A percentile compares a stretch with the other conserved stretches of the same genome.
phyloP scores from a whole-genome alignment of 2,888 invertebrate species.

The Plebejus argus region DNA sequence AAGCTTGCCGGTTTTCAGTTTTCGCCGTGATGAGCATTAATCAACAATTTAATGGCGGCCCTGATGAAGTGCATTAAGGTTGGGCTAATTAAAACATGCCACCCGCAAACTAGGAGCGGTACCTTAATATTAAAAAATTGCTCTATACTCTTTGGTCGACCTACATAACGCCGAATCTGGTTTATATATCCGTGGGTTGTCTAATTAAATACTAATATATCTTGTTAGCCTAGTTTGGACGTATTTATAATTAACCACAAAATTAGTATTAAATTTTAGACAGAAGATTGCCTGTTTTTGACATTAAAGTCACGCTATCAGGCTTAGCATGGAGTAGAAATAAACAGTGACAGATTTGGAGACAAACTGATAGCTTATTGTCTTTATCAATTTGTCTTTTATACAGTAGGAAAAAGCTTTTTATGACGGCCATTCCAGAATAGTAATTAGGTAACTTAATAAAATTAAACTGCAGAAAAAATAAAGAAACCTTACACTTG shows the following conservation, averaged over 20 bases:
- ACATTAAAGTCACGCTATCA: not conserved
- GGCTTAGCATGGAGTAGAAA: too few species aligned
- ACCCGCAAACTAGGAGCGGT: not conserved
- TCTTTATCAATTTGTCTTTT: too few species aligned
- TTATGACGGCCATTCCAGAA: not conserved
- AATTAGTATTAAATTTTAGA: not conserved
- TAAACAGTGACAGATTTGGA: too few species aligned
- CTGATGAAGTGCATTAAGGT: conserved; percentile 3
- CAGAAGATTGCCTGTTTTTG: not conserved
- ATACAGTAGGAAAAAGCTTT: not conserved
- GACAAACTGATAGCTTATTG: too few species aligned
- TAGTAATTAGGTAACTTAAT: too few species aligned
- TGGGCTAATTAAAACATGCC: conserved; percentile 12
- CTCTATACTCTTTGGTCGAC: conserved; percentile 10
- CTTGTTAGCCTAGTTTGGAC: not conserved
- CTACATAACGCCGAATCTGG: conserved; percentile 19
- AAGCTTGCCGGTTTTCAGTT: not conserved
- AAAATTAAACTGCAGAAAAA: too few species aligned
- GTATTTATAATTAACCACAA: not conserved
- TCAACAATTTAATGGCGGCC: not conserved
- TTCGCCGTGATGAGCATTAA: not conserved
- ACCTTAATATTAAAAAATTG: conserved; percentile 5
- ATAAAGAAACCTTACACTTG: too few species aligned
- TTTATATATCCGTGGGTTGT: conserved; percentile 20
- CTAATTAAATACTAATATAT: conserved; percentile 18